A percentile compares a stretch with the other conserved stretches of the same genome.
These are phyloP conservation scores for Pholis gunnellus DNA, from an alignment of 2,113 vertebrate genomes.

Conservation along the genomic window DNA sequence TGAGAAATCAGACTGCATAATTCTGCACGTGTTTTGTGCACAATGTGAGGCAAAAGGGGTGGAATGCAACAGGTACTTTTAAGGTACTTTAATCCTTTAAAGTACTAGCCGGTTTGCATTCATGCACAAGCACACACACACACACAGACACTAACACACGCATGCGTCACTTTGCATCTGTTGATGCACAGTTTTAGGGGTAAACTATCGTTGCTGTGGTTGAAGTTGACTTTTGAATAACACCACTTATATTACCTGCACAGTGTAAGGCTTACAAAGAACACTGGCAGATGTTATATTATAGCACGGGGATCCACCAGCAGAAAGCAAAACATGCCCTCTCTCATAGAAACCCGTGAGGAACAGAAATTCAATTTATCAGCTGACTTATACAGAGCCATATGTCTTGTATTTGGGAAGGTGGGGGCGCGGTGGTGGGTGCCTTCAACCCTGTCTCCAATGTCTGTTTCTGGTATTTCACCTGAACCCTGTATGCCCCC, in stretches of 20 bases:
- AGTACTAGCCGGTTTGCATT: not conserved
- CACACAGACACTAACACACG: too few relatives aligned
- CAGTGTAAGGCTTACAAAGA: not conserved
- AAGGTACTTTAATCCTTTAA: not conserved
- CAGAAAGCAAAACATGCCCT: not conserved
- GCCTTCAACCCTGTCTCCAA: conserved; percentile 49
- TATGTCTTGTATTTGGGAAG: conserved; percentile 38
- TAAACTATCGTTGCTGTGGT: not conserved
- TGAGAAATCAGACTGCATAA: conserved; percentile 7
- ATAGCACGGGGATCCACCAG: not conserved
- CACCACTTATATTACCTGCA: not conserved
- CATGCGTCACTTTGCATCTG: not conserved
- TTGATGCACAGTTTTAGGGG: not conserved
- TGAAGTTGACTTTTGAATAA: conserved; percentile 1
- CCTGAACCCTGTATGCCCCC: conserved; percentile 48
- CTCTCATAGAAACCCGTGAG: not conserved
- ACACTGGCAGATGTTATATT: not conserved
- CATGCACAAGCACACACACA: not conserved
- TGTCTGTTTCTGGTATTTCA: conserved; percentile 67
- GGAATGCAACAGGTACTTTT: not conserved
- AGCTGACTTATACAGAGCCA: conserved; percentile 36
- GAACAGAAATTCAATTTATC: conserved; percentile 31
- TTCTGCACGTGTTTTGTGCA: not conserved
- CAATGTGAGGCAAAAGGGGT: not conserved
- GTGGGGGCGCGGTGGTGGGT: not conserved